These are phyloP conservation scores for Lysiphlebus fabarum DNA, from an alignment of 1,140 invertebrate species.

Conservation along the genomic window DNA sequence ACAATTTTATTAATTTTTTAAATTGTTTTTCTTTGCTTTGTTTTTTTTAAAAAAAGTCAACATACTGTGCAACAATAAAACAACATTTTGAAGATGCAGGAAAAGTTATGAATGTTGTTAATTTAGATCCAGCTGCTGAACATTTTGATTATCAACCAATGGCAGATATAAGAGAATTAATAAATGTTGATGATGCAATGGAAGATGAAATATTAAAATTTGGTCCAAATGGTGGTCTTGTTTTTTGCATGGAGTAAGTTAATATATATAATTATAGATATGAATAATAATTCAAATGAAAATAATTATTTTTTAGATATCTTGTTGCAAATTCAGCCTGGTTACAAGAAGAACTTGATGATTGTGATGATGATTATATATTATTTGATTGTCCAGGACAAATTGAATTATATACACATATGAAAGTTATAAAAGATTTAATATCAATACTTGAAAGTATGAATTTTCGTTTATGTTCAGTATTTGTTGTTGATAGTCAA, in stretches of 20 bases:
- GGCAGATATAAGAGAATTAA: slow-evolving; percentile 89
- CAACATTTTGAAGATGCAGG: slow-evolving; percentile 75
- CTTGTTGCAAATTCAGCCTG: slow-evolving; percentile 88
- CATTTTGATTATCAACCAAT: slow-evolving; percentile 87
- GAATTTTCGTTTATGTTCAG: slow-evolving; percentile 87
- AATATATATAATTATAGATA: no score
- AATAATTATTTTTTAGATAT: slow-evolving; percentile 68
- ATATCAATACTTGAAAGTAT: slow-evolving; percentile 79
- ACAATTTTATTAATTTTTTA: slow-evolving; percentile 16
- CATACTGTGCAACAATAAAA: slow-evolving; percentile 88
- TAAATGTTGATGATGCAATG: slow-evolving; percentile 94
- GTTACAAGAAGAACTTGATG: slow-evolving; percentile 80
- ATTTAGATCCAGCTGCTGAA: slow-evolving; percentile 97
- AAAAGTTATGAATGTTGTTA: slow-evolving; percentile 82
- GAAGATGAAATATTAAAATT: slow-evolving; percentile 92
- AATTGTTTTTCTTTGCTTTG: slow-evolving; percentile 5
- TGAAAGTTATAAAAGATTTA: slow-evolving; percentile 82
- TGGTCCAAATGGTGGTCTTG: slow-evolving; percentile 95
- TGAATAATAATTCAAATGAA: slow-evolving; percentile 1
- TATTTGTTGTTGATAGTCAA: slow-evolving; percentile 93
- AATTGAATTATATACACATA: slow-evolving; percentile 97
- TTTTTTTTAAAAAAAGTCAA: slow-evolving; percentile 65
- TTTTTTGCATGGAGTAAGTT: slow-evolving; percentile 94
- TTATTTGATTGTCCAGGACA: slow-evolving; percentile 99
- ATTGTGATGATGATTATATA: slow-evolving; percentile 87